Evolutionary conservation across 2,113 vertebrate species (phyloP), one percentile per base, ranked within the genome.

Genomic region (Salminus brasiliensis): DNA sequence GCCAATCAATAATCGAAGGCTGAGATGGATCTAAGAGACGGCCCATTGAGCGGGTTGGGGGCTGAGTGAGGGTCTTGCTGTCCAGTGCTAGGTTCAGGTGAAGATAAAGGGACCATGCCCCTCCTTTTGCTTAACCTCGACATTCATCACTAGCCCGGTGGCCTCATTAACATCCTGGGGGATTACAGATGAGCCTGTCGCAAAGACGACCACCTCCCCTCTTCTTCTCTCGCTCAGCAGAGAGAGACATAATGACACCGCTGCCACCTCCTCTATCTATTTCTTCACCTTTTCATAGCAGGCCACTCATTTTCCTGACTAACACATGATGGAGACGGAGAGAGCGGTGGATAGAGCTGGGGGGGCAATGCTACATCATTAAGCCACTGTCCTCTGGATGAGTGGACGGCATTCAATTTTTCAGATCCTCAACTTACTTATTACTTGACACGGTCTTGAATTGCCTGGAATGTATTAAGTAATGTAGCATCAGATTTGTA

Each of bases 131-230:
- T 68, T 77, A 77, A 73, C 74, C 75, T 78, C 34, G 16, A 57
- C 60, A 81, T 81, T 79, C 30, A 81, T 83, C 78, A 83, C 65
- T 72, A 29, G 60, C 72, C 59, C 68, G 71, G 79, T 67, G 52
- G 59, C 75, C 83, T 85, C 81, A 74, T 87, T 87, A 83, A 79
- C 81, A 81, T 85, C 83, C 75, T 69, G 76, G 21, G 39, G 81
- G 69, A 81, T 81, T 85, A 79, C 30, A 49, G 78, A 87, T 79
- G 69, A 53, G 67, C 34, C 83, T 82, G 72, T 73, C 71, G 74
- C 16, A 80, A 79, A n/a, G 74, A 80, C 41, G 66, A 30, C 74
- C 71, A 71, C 70, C 78, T 72, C 80, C 74, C 53, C 52, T 84
- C 52, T 78, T 32, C 49, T 74, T 81, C 29, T 52, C 63, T 39